phyloP scores from a whole-genome alignment of 2,113 vertebrate genomes.

The Narcine bancroftii region DNA sequence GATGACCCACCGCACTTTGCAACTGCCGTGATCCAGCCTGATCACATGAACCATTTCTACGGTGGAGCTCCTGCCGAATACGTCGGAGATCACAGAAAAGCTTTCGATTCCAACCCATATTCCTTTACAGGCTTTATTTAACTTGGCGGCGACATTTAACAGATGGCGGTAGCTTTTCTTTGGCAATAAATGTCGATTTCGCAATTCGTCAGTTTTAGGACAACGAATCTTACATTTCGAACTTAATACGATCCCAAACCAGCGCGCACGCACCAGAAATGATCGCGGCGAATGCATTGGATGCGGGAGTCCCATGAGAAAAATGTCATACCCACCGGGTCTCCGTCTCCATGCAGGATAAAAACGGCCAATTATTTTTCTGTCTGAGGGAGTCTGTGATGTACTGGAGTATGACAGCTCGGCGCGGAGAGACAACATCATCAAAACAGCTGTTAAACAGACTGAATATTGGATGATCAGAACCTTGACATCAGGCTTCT shows the following conservation, averaged over 20 bases:
- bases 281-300: slow-evolving; percentile 10
- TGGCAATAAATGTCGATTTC: not conserved
- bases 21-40: not conserved
- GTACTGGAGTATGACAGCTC: slow-evolving; percentile 60
- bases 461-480: slow-evolving; percentile 41
- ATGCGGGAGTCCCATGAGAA: slow-evolving; percentile 42
- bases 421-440: slow-evolving; percentile 53
- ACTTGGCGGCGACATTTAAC: not conserved
- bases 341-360: slow-evolving; percentile 44
- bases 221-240: not conserved
- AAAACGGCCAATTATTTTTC: slow-evolving; percentile 73
- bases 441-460: slow-evolving; percentile 56
- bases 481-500: slow-evolving; percentile 34
- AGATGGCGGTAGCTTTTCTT: not conserved
- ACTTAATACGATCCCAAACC: not conserved
- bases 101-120: not conserved
- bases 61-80: not conserved
- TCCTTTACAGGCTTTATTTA: not conserved
- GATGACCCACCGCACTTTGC: not conserved
- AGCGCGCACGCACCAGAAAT: not conserved
- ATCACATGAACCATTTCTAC: not conserved
- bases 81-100: not conserved
- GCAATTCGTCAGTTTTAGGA: not conserved
- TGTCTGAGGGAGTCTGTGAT: slow-evolving; percentile 69
- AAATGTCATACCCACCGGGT: slow-evolving; percentile 51